Conservation (phyloP, 2,888 invertebrate genomes). For the Pelosia muscerda region DNA sequence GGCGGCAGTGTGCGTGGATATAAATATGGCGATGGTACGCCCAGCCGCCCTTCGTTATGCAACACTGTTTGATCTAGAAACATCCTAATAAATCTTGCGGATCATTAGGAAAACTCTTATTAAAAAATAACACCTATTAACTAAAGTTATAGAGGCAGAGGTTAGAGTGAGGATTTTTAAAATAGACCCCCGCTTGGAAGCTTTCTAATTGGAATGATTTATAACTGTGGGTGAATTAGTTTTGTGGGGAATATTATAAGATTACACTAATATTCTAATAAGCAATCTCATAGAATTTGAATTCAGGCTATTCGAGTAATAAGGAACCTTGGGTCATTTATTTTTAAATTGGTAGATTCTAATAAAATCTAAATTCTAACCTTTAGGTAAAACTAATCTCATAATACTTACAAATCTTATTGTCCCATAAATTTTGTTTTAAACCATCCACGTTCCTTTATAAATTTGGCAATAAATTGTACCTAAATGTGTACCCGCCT, state of each 20-base stretch:
- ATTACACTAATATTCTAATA: slow-evolving; percentile 28
- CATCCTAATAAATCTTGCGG: slow-evolving; percentile 61
- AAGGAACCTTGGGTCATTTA: slow-evolving; percentile 1
- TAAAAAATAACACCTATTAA: slow-evolving; percentile 53
- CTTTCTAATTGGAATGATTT: slow-evolving; percentile 40
- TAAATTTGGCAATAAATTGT: slow-evolving; percentile 16
- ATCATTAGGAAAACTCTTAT: slow-evolving; percentile 52
- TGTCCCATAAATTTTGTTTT: slow-evolving; percentile 17
- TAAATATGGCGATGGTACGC: slow-evolving; percentile 67
- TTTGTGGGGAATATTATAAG: slow-evolving; percentile 29
- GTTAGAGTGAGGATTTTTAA: slow-evolving; percentile 39
- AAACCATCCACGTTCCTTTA: slow-evolving; percentile 24
- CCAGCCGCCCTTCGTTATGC: slow-evolving; percentile 73
- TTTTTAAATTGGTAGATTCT: background rate
- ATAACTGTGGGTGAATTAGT: slow-evolving; percentile 12
- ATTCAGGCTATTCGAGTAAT: background rate
- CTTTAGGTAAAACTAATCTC: slow-evolving; percentile 5
- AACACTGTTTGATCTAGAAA: slow-evolving; percentile 73
- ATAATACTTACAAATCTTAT: slow-evolving; percentile 25
- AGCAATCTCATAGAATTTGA: slow-evolving; percentile 9
- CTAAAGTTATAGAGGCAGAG: slow-evolving; percentile 31
- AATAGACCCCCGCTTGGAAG: slow-evolving; percentile 41
- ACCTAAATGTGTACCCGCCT: slow-evolving; percentile 1
- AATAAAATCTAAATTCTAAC: background rate
- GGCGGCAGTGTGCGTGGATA: slow-evolving; percentile 53